Evolutionary conservation across 2,797 vertebrate species (phyloP).

Genomic region (Phylloscopus collybita): DNA sequence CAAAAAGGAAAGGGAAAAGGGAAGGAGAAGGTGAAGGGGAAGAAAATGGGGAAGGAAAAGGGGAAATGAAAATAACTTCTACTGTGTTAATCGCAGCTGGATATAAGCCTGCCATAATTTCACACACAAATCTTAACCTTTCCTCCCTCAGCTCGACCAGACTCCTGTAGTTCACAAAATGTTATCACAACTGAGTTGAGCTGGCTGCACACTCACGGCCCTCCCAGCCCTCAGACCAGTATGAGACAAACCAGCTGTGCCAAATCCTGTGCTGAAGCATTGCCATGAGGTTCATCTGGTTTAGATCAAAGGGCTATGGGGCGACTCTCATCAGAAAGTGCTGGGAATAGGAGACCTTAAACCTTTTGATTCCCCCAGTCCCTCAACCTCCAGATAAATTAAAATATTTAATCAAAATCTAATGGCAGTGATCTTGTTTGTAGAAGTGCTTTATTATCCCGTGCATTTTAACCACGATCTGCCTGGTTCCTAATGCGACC

Average conservation of each 20-base stretch:
- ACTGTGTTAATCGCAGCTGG: background rate
- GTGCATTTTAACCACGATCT: conserved; percentile 69
- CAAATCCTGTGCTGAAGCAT: conserved; percentile 8
- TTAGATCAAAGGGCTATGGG: conserved; percentile 46
- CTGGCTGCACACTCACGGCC: background rate
- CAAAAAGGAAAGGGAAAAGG: background rate
- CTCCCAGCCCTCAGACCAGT: background rate
- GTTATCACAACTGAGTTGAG: background rate
- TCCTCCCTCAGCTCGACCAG: background rate
- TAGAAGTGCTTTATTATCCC: conserved; percentile 75
- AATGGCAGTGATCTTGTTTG: conserved; percentile 75
- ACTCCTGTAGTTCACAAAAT: conserved; percentile 19
- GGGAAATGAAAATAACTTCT: background rate
- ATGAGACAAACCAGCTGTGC: conserved; percentile 48
- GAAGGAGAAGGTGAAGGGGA: background rate
- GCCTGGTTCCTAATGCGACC: conserved; percentile 76
- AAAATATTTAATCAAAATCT: conserved; percentile 80
- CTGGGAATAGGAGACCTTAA: conserved; percentile 21
- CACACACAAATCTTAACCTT: background rate
- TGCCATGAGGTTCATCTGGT: conserved; percentile 47
- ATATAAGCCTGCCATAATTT: background rate
- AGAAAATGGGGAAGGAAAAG: background rate
- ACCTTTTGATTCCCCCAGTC: conserved; percentile 26
- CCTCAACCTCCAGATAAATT: conserved; percentile 69
- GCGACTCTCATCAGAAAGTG: background rate